phyloP scores from a whole-genome alignment of 2,113 vertebrate genomes.

The Natator depressus region DNA sequence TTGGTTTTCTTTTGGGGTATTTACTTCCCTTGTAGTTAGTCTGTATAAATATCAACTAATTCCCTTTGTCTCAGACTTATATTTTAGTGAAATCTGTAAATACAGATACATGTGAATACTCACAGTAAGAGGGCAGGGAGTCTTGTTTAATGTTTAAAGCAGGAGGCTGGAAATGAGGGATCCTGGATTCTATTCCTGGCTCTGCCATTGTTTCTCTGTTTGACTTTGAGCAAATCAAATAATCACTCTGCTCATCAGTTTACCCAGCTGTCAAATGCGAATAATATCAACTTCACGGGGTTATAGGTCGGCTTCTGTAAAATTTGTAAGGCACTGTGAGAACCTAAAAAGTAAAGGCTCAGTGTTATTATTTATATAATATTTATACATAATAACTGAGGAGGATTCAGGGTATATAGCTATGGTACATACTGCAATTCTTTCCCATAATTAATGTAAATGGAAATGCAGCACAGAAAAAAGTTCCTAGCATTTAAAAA shows the following conservation, averaged over 20 bases:
- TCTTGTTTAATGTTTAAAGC: background rate
- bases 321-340: background rate
- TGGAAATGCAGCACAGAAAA: background rate
- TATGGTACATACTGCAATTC: background rate
- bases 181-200: background rate
- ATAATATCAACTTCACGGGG: background rate
- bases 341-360: background rate
- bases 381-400: background rate
- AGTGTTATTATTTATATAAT: background rate
- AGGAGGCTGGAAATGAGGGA: background rate
- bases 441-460: background rate
- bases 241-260: background rate
- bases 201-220: background rate
- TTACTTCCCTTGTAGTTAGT: background rate
- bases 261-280: background rate
- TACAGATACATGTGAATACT: background rate
- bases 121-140: background rate
- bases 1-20: background rate
- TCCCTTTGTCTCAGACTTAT: background rate
- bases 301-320: background rate
- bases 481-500: background rate
- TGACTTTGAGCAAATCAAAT: background rate
- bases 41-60: background rate
- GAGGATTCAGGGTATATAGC: background rate
- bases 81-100: background rate